Base-by-base conservation (phyloP, 2,888 invertebrate genomes). In the Ornithoptera alexandrae region DNA sequence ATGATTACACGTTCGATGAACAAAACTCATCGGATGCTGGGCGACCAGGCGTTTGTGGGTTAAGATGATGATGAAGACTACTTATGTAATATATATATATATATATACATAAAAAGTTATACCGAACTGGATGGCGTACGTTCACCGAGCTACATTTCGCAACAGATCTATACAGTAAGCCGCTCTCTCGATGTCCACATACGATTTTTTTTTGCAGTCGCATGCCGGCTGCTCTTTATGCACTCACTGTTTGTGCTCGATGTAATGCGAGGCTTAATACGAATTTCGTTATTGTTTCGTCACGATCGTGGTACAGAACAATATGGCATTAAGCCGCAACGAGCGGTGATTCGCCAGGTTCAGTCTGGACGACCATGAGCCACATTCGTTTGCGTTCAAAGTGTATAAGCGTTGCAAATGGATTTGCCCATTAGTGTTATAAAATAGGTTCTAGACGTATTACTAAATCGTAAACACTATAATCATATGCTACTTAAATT, bases 351-450 rank as follows among this genome's bases (percentile, higher is more conserved):
- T 39, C 62, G 62, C 59, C 56, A 42, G 61, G 69, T 61, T 56
- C 42, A 30, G 62, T 62, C 59, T 39, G 42, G 66, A 66, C 62
- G 70, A 58, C 70, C 70, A 18, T 70, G 70, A 70, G 59, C 70
- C 39, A 66, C 57, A 70, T 69, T 62, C 58, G 20, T 30, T 53
- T n/a, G 24, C 59, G 58, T 60, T 63, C 64, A 60, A 60, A 65
- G 46, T 65, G 61, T 65, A 69, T 65, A 65, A 58, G 65, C 65
- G 42, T 65, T 59, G 24, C 39, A 46, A 59, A 65, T 65, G 60
- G 22, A 53, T 50, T 69, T 53, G 30, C 39, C 17, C 60, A 68
- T 68, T 60, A 68, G 36, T 68, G 50, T 8, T 59, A 22, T 24
- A 56, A 64, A 64, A 39, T 53, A 64, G 39, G 30, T 56, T 36